Conservation (phyloP, 2,888 invertebrate genomes). For the Coelinius sp. region DNA sequence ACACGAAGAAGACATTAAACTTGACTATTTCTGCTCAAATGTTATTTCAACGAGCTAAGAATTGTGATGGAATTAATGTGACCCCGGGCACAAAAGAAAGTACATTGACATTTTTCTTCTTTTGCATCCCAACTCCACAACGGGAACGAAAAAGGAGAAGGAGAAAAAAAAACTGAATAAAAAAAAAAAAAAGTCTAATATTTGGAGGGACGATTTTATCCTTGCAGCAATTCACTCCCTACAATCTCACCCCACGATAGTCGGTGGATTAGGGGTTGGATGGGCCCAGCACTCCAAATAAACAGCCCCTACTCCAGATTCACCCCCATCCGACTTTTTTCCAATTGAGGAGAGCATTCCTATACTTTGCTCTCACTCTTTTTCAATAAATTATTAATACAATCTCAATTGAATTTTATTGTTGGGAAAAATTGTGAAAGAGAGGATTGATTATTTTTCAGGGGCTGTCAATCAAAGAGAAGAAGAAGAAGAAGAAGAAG, state of each 20-base stretch:
- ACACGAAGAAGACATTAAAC: not conserved
- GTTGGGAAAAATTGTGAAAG: not conserved
- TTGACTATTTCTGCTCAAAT: not conserved
- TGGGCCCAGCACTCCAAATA: constrained; percentile 68
- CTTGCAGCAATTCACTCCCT: constrained; percentile 20
- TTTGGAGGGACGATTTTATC: constrained; percentile 20
- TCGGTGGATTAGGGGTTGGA: constrained; percentile 62
- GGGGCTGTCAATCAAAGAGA: constrained; percentile 63
- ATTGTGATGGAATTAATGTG: not conserved
- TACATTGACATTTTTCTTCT: not conserved
- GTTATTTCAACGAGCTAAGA: not conserved
- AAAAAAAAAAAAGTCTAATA: not conserved
- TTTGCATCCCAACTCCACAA: not conserved
- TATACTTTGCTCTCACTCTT: not conserved
- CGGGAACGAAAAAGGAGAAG: not conserved
- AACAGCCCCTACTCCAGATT: constrained; percentile 61
- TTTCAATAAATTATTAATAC: not conserved
- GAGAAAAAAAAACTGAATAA: too few species aligned
- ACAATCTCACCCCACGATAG: constrained; percentile 21
- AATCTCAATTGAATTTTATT: not conserved
- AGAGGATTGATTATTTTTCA: constrained; percentile 42
- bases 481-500: not conserved
- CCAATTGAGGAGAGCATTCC: constrained; percentile 3
- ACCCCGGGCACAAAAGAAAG: constrained; percentile 11
- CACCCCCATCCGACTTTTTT: constrained; percentile 45